A percentile compares a stretch with the other conserved stretches of the same genome.
Conservation (phyloP, 2,113 vertebrate species). For the Actinemys pallida region DNA sequence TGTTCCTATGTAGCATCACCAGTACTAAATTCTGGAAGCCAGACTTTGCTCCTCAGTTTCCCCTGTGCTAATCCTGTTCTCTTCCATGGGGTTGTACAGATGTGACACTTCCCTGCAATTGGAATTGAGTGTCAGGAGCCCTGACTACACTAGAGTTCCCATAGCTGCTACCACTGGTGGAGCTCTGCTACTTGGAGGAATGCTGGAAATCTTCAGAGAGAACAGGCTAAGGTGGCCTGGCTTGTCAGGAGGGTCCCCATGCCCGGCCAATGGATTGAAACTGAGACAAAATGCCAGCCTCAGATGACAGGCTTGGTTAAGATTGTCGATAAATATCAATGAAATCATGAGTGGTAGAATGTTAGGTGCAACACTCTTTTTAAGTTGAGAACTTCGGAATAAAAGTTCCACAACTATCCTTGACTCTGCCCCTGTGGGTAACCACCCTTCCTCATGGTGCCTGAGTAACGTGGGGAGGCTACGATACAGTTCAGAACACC, state of each 20-base stretch:
- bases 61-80: background rate
- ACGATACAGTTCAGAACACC: accelerated
- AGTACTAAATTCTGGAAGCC: background rate
- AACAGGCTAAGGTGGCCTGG: background rate
- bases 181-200: background rate
- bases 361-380: no score
- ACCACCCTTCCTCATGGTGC: background rate
- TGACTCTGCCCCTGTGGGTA: background rate
- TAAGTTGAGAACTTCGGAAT: background rate
- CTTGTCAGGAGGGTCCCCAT: background rate
- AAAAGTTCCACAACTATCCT: background rate
- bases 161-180: background rate
- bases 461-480: background rate
- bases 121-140: background rate
- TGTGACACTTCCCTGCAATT: background rate
- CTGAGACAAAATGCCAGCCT: background rate
- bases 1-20: background rate
- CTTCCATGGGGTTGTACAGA: background rate
- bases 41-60: background rate
- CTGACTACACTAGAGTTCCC: background rate
- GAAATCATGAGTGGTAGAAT: background rate
- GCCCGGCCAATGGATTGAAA: background rate
- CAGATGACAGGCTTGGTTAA: background rate
- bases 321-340: background rate
- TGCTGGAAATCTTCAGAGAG: background rate